Evolutionary conservation across 2,797 vertebrate species (phyloP).

Genomic region (Prunella strophiata): DNA sequence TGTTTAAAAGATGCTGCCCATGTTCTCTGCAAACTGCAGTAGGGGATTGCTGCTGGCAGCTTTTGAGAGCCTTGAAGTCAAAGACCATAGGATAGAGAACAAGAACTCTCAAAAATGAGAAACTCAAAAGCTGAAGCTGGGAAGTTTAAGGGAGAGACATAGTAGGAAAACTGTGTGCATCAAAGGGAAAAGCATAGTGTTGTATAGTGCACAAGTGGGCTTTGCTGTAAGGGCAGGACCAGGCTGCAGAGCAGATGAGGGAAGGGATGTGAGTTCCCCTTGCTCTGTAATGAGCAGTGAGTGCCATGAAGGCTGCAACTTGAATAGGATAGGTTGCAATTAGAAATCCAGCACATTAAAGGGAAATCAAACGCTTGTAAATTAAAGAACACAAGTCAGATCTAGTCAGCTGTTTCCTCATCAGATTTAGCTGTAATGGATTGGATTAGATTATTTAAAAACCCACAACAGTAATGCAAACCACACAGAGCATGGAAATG

Average conservation of each 20-base stretch:
- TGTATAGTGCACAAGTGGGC: not conserved
- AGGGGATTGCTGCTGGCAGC: not conserved
- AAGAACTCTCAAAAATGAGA: not conserved
- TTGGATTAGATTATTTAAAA: conserved; percentile 25
- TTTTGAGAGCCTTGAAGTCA: not conserved
- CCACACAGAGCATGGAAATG: conserved; percentile 16
- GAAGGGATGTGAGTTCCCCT: not conserved
- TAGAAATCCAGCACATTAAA: conserved; percentile 21
- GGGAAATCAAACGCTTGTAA: conserved; percentile 44
- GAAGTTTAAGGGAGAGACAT: not conserved
- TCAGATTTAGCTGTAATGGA: conserved; percentile 32
- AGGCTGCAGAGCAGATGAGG: not conserved
- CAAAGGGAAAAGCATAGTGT: not conserved
- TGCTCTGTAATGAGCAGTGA: not conserved
- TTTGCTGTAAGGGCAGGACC: not conserved
- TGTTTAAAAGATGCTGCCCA: not conserved
- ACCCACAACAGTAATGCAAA: conserved; percentile 3
- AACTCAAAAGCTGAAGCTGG: not conserved
- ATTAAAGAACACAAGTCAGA: conserved; percentile 8
- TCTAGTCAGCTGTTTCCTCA: conserved; percentile 48
- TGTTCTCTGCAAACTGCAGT: not conserved
- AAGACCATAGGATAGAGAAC: not conserved
- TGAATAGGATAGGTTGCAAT: not conserved
- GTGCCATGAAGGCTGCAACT: not conserved
- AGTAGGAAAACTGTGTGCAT: not conserved